A percentile compares a stretch with the other conserved stretches of the same genome.
Evolutionary conservation across 2,888 invertebrate genomes (phyloP).

Genomic region (Sympetrum striolatum): DNA sequence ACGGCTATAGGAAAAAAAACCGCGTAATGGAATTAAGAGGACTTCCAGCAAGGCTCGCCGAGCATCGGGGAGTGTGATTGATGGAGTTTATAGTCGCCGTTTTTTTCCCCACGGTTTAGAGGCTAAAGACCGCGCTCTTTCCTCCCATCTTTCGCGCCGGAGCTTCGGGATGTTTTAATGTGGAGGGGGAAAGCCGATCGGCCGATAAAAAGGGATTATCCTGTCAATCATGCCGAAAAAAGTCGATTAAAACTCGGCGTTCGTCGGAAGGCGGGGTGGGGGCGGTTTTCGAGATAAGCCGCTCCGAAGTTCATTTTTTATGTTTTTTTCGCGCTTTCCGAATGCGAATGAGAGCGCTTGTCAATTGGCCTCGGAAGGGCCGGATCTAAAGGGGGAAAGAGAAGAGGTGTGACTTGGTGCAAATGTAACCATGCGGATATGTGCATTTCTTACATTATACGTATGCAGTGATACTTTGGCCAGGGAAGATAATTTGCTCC

Average conservation of each 20-base stretch:
- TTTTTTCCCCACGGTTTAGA: neutral
- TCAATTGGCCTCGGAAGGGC: neutral
- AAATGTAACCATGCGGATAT: neutral
- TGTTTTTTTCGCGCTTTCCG: neutral
- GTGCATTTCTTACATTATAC: neutral
- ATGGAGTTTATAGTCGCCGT: conserved; percentile 7
- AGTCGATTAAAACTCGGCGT: conserved; percentile 20
- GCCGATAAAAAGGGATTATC: conserved; percentile 39
- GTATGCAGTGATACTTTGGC: neutral
- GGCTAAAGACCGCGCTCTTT: neutral
- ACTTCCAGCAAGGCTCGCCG: conserved; percentile 9
- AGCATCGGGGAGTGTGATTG: conserved; percentile 23
- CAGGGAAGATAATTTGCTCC: neutral
- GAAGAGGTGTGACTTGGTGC: neutral
- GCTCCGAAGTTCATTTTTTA: neutral
- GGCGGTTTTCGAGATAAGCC: neutral
- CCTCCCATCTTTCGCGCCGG: neutral
- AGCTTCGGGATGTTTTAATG: neutral
- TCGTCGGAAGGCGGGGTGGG: neutral
- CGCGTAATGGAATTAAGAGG: conserved; percentile 36
- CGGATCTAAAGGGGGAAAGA: neutral
- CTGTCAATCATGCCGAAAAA: conserved; percentile 30
- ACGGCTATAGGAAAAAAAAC: conserved; percentile 10
- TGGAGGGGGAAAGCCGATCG: neutral
- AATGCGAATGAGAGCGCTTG: neutral